These are phyloP conservation scores for Dendroctonus valens DNA, from an alignment of 1,140 invertebrate species.

Conservation along the genomic window DNA sequence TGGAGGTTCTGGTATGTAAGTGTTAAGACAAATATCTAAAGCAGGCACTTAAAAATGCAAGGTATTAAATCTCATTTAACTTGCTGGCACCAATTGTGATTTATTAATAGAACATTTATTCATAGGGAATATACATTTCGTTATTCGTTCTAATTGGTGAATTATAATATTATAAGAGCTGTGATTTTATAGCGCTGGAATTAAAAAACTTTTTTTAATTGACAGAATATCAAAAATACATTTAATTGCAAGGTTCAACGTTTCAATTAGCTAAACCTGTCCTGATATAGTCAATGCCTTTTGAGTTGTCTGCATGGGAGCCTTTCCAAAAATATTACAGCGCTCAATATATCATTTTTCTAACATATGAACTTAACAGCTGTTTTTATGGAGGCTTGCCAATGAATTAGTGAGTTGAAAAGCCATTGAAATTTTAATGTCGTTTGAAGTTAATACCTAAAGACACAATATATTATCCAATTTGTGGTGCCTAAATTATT, in stretches of 20 bases:
- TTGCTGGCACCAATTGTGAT: constrained; percentile 10
- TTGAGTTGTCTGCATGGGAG: constrained; percentile 5
- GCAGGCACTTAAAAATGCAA: background rate
- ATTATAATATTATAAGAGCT: background rate
- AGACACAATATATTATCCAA: constrained; percentile 18
- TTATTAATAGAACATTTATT: constrained; percentile 23
- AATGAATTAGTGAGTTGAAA: constrained; percentile 29
- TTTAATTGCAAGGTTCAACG: background rate
- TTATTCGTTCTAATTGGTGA: too few species aligned
- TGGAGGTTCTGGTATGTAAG: too few species aligned
- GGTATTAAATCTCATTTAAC: constrained; percentile 16
- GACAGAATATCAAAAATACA: background rate
- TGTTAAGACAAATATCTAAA: constrained; percentile 1
- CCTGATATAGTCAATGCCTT: background rate
- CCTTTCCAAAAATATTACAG: constrained; percentile 31
- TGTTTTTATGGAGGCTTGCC: constrained; percentile 38
- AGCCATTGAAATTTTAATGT: constrained; percentile 23
- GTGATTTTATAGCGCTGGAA: background rate
- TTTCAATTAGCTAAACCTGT: constrained; percentile 2
- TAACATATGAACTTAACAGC: constrained; percentile 40
- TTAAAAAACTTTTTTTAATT: constrained; percentile 2
- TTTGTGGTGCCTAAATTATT: constrained; percentile 1
- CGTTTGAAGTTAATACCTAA: constrained; percentile 26
- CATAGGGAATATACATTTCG: background rate
- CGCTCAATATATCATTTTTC: constrained; percentile 29